Conservation (phyloP, 2,797 vertebrate genomes). For the Bothrops alternatus region DNA sequence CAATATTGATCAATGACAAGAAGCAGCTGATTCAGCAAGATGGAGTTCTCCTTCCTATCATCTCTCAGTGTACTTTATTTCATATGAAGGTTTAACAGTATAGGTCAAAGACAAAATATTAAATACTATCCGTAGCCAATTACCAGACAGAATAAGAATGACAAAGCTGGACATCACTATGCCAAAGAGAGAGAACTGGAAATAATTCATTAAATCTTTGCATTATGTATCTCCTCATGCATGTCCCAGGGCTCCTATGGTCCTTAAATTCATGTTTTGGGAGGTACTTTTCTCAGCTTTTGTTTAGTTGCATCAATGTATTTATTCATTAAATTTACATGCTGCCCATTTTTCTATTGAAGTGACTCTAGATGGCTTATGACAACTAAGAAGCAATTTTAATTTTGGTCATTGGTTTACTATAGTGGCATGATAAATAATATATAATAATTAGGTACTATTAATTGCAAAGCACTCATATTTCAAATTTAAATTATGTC, state of each 20-base stretch:
- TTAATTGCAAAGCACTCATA: constrained; percentile 26
- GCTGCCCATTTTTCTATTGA: neutral
- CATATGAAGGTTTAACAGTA: neutral
- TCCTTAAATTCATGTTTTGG: neutral
- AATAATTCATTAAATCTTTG: neutral
- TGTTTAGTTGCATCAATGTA: neutral
- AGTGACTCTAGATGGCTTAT: neutral
- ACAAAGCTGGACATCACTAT: constrained; percentile 12
- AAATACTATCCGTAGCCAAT: constrained; percentile 13
- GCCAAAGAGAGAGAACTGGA: neutral
- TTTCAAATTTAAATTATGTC: constrained; percentile 54
- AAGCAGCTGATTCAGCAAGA: neutral
- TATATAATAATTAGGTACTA: constrained; percentile 37
- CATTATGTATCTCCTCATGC: accelerated
- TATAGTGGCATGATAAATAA: neutral
- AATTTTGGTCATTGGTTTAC: neutral
- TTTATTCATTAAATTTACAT: neutral
- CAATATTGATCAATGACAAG: neutral
- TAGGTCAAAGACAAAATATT: constrained; percentile 28
- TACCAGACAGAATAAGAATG: neutral
- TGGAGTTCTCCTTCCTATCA: neutral
- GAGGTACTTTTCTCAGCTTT: neutral
- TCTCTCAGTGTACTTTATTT: neutral
- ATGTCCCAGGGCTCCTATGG: neutral
- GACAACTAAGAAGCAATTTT: neutral